Conservation (phyloP, 2,113 vertebrate genomes). For the Rutilus rutilus region DNA sequence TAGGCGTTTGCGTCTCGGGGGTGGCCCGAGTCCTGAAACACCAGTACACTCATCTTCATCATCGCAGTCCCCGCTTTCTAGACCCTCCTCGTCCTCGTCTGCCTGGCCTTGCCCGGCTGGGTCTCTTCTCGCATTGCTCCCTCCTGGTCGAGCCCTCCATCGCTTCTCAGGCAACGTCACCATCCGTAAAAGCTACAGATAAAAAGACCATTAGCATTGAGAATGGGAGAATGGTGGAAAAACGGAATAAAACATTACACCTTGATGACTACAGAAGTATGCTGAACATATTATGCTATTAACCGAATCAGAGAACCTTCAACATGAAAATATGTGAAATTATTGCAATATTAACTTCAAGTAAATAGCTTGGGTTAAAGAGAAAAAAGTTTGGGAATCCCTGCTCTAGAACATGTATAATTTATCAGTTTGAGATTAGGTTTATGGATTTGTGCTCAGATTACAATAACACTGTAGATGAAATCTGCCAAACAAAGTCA, state of each 20-base stretch:
- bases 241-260: background rate
- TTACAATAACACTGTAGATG: background rate
- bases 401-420: background rate
- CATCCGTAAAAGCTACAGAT: constrained; percentile 71
- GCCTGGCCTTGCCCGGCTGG: constrained; percentile 56
- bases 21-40: constrained; percentile 75
- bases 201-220: constrained; percentile 43
- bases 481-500: constrained; percentile 28
- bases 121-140: constrained; percentile 48
- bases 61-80: constrained; percentile 78
- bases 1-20: constrained; percentile 74
- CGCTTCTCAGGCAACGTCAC: constrained; percentile 76
- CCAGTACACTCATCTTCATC: constrained; percentile 79
- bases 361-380: too few relatives aligned
- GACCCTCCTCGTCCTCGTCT: constrained; percentile 70
- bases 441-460: constrained; percentile 9
- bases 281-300: background rate
- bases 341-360: background rate
- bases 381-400: background rate
- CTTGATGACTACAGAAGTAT: background rate
- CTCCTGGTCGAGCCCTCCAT: constrained; percentile 70
- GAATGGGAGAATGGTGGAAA: background rate
- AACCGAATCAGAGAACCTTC: background rate
- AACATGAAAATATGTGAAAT: background rate
- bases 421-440: background rate